Evolutionary conservation across 2,113 vertebrate genomes (phyloP), one percentile per base, ranked within the genome.

Genomic region (Gorsachius goisagi): DNA sequence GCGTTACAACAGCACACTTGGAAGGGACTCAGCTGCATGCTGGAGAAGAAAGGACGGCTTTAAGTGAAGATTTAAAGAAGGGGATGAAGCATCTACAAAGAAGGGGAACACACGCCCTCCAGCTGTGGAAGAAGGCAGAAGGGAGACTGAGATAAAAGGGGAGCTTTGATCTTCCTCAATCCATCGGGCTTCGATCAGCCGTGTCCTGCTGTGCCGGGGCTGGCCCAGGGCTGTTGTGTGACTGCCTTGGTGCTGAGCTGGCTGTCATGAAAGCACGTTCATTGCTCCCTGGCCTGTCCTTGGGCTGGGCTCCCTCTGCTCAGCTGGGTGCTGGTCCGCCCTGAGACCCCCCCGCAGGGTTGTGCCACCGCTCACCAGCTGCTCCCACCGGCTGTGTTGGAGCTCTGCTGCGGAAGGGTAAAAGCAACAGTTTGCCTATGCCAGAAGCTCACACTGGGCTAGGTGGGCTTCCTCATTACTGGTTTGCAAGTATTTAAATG

Each of bases 91-190:
- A 68, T 94, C 90, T 95, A 92, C 96, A 95, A 95, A 97, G 95
- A 81, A 95, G 94, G 92, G 89, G 96, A 95, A 92, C 92, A 97
- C 88, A 94, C 94, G 86, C 94, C 96, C 97, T 97, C 92, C 95
- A 97, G 92, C 96, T 97, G 97, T 87, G 93, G 95, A 92, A 93
- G 92, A 32, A 95, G 89, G 96, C 95, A 96, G 94, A 95, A 97
- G 94, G 92, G 90, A 97, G 92, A 5, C 30, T 12, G 83, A 88
- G 96, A 96, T 96, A 90, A 97, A 97, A 97, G 86, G n/a, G 53
- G 80, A 95, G 95, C 95, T 95, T 95, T 95, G 92, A 95, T 96
- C 95, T 96, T 11, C 78, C 75, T 78, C 22, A 8, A 93, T 95
- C 77, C 96, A 81, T 56, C 50, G 64, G 66, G 81, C 81, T 94